Base-by-base conservation (phyloP, 1,140 invertebrate species). In the Geopemphigus sp. region DNA sequence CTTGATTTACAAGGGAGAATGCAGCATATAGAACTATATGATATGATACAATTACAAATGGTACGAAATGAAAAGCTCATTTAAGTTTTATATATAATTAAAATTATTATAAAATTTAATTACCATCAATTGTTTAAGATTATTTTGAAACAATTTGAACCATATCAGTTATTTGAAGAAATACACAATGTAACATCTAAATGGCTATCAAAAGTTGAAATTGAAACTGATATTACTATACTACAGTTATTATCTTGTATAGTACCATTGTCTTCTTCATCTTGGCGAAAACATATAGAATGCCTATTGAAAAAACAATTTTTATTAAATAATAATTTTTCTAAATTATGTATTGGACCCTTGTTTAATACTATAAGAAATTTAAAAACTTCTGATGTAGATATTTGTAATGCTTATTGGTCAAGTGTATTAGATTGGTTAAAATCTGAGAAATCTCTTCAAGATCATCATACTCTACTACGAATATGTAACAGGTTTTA, bases 21-120 rank as follows among this genome's bases (percentile, higher is more conserved):
- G 26, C n/a, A 63, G n/a, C 19, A 78, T 19, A 50, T 78, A n/a
- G 5, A 57, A 61, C 57, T 78, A 19, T 78, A 78, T 78, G 74
- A 78, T 61, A 47, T 50, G 32, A 78, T 78, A 61, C 74, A 78
- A 5, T 22, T 78, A 78, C 74, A 78, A 78, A 78, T 78, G 74
- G 74, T 78, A 78, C 45, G 39, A 14, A 39, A 47, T 76, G n/a
- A 14, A 26, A 22, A 0, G 8, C n/a, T 22, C n/a, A n/a, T 5
- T 22, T 19, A 56, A 56, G 19, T 56, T 22, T n/a, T n/a, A n/a
- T 56, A 22, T 22, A n/a, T 54, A 1, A 22, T 56, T n/a, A 56
- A 56, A 56, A 1, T 56, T 39, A 56, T 22, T 19, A 6, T 8
- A 5, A 54, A 19, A 19, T 54, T 2, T 54, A 0, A 45, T 68